These are phyloP conservation scores for Drosophila borborema DNA, from an alignment of 2,888 invertebrate species.

Conservation along the genomic window DNA sequence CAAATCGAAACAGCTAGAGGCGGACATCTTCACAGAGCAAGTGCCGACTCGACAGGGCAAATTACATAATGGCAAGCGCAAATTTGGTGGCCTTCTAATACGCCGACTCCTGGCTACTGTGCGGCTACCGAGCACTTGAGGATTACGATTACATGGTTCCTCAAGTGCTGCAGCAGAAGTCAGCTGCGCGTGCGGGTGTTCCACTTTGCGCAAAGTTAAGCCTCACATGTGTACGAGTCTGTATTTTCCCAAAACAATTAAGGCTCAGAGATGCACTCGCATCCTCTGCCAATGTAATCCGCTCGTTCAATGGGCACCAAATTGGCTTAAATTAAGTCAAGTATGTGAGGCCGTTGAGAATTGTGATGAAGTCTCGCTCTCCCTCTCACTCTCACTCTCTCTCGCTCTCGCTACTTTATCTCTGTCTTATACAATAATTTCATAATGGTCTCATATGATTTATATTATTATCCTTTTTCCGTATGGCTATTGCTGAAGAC, in stretches of 20 bases:
- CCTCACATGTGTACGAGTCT: constrained; percentile 45
- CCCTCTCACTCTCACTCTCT: background rate
- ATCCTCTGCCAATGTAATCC: constrained; percentile 56
- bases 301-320: constrained; percentile 73
- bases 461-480: constrained; percentile 73
- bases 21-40: constrained; percentile 23
- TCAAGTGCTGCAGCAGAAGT: constrained; percentile 61
- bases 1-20: constrained; percentile 60
- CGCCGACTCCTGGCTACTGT: constrained; percentile 48
- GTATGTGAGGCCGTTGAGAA: constrained; percentile 67
- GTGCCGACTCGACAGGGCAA: constrained; percentile 57
- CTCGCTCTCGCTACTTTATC: background rate
- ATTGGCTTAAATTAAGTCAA: constrained; percentile 86
- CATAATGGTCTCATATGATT: constrained; percentile 65
- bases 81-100: constrained; percentile 41
- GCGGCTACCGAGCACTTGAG: constrained; percentile 50
- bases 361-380: constrained; percentile 3
- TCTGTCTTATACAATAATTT: constrained; percentile 44
- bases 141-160: constrained; percentile 65
- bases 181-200: constrained; percentile 75
- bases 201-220: constrained; percentile 65
- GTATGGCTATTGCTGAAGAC: constrained; percentile 36
- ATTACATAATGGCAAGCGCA: constrained; percentile 80
- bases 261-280: constrained; percentile 55
- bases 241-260: constrained; percentile 65